Evolutionary conservation across 2,797 vertebrate genomes (phyloP).

Genomic region (Myotis findleyi): DNA sequence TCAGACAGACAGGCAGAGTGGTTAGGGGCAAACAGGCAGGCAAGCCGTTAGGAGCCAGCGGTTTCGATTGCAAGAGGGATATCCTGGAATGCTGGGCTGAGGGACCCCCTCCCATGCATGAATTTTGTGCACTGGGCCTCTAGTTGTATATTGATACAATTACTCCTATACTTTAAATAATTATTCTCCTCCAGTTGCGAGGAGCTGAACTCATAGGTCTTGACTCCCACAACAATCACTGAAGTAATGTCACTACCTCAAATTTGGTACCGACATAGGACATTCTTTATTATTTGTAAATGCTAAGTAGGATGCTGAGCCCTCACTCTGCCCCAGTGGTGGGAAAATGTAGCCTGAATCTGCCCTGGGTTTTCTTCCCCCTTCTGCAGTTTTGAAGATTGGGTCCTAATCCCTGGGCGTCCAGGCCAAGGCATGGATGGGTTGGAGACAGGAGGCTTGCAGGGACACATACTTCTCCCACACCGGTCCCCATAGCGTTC

Average conservation of each 20-base stretch:
- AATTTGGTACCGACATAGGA: background rate
- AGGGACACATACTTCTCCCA: background rate
- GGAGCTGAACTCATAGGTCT: background rate
- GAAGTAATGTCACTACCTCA: background rate
- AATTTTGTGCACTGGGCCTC: too few relatives aligned
- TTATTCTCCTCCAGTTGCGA: background rate
- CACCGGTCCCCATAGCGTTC: background rate
- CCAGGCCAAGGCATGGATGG: background rate
- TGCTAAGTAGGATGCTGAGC: background rate
- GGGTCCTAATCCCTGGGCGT: background rate
- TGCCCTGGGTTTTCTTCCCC: background rate
- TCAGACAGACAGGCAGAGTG: too few relatives aligned
- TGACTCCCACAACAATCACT: background rate
- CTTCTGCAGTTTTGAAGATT: background rate
- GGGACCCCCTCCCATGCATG: too few relatives aligned
- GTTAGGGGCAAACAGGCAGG: too few relatives aligned
- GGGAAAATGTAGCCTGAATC: background rate
- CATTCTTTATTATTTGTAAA: background rate
- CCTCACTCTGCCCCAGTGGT: background rate
- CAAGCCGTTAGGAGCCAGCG: too few relatives aligned
- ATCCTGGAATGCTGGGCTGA: too few relatives aligned
- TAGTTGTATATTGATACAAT: background rate
- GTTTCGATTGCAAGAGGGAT: too few relatives aligned
- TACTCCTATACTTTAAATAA: slow-evolving; percentile 6
- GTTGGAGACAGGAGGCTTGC: background rate